Evolutionary conservation across 2,113 vertebrate genomes (phyloP).

Genomic region (Osmerus eperlanus): DNA sequence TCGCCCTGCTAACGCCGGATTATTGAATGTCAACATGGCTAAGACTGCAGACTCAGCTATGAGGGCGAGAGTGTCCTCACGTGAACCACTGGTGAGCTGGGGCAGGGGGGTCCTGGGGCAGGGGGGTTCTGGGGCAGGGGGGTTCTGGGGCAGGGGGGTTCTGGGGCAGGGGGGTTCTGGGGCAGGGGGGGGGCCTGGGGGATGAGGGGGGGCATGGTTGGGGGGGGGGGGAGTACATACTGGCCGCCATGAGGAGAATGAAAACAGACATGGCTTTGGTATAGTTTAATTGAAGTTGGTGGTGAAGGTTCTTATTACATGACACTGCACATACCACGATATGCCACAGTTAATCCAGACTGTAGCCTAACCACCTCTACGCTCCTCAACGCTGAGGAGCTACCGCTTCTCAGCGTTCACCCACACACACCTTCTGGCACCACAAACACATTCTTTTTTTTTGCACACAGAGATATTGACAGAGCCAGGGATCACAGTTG

Average conservation of each 20-base stretch:
- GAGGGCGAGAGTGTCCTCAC: slow-evolving; percentile 42
- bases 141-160: neutral
- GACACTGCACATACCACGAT: no score
- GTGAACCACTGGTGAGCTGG: slow-evolving; percentile 37
- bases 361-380: no score
- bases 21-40: slow-evolving; percentile 30
- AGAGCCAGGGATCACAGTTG: slow-evolving; percentile 33
- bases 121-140: slow-evolving; percentile 3
- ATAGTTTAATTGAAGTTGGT: no score
- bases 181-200: neutral
- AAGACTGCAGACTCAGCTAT: slow-evolving; percentile 44
- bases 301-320: no score
- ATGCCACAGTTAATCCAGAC: no score
- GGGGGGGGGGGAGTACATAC: no score
- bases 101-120: neutral
- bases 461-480: slow-evolving; percentile 25
- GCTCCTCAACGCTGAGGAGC: no score
- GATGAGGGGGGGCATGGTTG: neutral
- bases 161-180: neutral
- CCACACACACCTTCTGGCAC: neutral
- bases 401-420: no score
- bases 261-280: no score
- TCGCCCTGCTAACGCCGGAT: slow-evolving; percentile 26
- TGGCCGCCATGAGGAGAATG: no score
- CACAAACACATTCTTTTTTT: no score